Base-by-base conservation (phyloP, 2,113 vertebrate genomes). In the Myiagra hebetior region DNA sequence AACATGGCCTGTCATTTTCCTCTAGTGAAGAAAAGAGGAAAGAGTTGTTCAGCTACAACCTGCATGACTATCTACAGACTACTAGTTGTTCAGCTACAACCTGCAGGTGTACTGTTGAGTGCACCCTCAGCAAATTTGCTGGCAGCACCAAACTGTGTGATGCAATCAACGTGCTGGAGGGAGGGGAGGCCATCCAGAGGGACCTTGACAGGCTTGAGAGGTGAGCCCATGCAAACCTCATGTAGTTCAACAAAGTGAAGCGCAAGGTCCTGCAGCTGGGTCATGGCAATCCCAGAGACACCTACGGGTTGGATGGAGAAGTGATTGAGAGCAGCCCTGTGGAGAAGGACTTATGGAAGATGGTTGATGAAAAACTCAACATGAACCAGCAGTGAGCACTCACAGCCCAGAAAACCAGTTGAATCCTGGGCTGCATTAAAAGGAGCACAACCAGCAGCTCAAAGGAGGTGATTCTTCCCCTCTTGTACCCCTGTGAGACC, bases 401-500 rank as follows among this genome's bases (percentile, higher is more conserved):
- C n/a, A 8, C 28, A 87, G 47, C 14, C 23, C 64, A 63, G 30
- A 6, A 63, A 70, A 11, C 30, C 56, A 56, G 7, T 9, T 0
- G 0, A n/a, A 28, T 55, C 47, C 64, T 14, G 16, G 56, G 13
- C 19, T 70, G n/a, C 56, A 70, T 17, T 24, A 11, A 30, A 42
- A 47, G 30, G 13, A 72, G 1, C 0, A 0, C 5, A 35, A 6
- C 47, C 75, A 63, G 56, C 28, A 26, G 24, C 10, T 6, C 7
- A 19, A 70, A 62, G 65, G 41, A 26, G 4, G 15, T 16, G n/a
- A 26, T 39, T 28, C 14, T 46, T 2, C 20, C 23, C 3, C 15
- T 46, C 39, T 53, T 52, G 30, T 59, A 26, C 18, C 44, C n/a
- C 39, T 62, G 19, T 28, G n/a, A 44, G 39, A 55, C 7, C 3